Base-by-base conservation (phyloP, 1,140 invertebrate genomes). In the Euura saliciscinereae region DNA sequence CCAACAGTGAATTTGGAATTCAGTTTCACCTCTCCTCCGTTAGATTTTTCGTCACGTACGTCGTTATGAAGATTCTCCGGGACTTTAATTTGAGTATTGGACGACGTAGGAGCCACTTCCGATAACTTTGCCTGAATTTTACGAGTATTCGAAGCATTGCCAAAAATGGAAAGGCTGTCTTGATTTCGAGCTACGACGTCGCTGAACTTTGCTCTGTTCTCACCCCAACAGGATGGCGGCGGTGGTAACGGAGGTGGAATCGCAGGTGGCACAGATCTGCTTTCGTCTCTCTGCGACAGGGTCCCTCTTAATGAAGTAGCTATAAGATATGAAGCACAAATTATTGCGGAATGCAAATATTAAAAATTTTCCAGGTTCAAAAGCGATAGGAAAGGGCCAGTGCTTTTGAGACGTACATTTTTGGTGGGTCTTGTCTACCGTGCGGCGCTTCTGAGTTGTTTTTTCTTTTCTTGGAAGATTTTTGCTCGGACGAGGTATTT, bases 181-280 rank as follows among this genome's bases (percentile, higher is more conserved):
- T 82, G 84, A 79, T 79, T 88, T 4, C 87, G 79, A 3, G 90
- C 90, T 3, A 91, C 90, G 3, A 91, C 90, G 68, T 91, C 89
- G 71, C 90, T 91, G 73, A 91, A 91, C 69, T 82, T 88, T 0
- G 90, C 89, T 44, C 88, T 76, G 74, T 89, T 89, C 77, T 90
- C 87, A 66, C 86, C 84, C 90, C 90, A 90, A 59, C 81, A 82
- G 0, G 84, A 82, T 2, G 81, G 84, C 10, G 84, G 83, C 73
- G 81, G 85, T 68, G 77, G 83, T 28, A 73, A 72, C 65, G 77
- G 74, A 28, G 74, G 72, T 71, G 72, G 74, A 8, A 78, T 76
- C 6, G 80, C 68, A 42, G 76, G 65, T 28, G 72, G 70, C 6
- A 73, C 45, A 6, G 66, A 68, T 66, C 77, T 81, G 11, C 66